These are phyloP conservation scores for Phalacrocorax pelagicus DNA, from an alignment of 2,113 vertebrate species.

Conservation along the genomic window DNA sequence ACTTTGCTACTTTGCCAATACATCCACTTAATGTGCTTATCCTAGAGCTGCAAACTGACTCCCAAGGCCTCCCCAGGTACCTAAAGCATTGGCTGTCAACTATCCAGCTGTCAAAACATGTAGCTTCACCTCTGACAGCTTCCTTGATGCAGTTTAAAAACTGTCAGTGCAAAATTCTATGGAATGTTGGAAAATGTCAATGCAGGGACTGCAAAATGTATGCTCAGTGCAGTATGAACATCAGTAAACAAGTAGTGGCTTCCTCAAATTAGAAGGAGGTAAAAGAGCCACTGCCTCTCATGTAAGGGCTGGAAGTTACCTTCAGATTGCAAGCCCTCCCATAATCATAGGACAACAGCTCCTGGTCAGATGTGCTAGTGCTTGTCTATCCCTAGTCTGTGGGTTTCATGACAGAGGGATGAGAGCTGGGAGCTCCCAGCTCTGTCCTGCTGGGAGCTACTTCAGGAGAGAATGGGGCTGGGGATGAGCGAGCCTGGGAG, in stretches of 20 bases:
- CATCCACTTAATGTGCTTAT: neutral
- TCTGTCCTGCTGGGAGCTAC: neutral
- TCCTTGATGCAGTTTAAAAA: neutral
- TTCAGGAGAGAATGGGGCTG: neutral
- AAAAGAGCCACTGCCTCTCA: neutral
- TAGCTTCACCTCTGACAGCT: neutral
- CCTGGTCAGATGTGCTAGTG: accelerated
- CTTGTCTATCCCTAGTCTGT: neutral
- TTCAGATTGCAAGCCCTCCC: neutral
- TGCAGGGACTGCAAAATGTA: neutral
- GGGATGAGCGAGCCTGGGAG: accelerated
- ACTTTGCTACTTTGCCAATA: neutral
- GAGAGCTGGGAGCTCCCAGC: neutral
- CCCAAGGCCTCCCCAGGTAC: neutral
- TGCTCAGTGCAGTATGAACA: neutral
- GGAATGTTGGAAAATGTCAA: neutral
- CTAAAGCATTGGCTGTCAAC: neutral
- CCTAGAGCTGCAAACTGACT: neutral
- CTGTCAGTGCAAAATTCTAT: neutral
- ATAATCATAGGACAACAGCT: neutral
- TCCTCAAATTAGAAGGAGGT: neutral
- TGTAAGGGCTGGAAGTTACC: neutral
- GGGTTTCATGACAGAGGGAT: neutral
- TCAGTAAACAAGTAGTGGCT: neutral
- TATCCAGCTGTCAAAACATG: constrained; percentile 1